Base-by-base conservation (phyloP, 2,888 invertebrate species). In the Palloptera scutellata region DNA sequence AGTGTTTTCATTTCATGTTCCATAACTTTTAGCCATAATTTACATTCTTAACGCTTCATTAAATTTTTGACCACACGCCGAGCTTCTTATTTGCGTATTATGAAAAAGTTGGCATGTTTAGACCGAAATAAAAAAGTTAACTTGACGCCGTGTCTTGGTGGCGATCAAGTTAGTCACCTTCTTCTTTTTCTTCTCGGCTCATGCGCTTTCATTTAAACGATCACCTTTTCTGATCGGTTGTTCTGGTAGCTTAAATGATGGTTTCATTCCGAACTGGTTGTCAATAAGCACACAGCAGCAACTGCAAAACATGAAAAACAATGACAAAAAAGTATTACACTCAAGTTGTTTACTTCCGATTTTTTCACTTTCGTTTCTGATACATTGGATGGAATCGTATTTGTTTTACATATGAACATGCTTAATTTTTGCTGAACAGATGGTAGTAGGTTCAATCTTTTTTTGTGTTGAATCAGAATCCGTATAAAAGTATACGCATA, bases 11-110 rank as follows among this genome's bases (percentile, higher is more conserved):
- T 30, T 57, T 30, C 4, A 30, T 55, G 12, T 11, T 54, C 17
- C 19, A 17, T 15, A 15, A 17, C 17, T 19, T 19, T 52, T 52
- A 3, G 12, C 19, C 15, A 40, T 17, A 57, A 64, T 17, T 48
- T 41, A 40, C n/a, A 55, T 55, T 48, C 57, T 78, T 74, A 78
- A 79, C 81, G 78, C 82, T 82, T 81, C 77, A 80, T 79, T 82
- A 77, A 68, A 66, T 77, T 73, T 66, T 61, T 77, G 83, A 75
- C 81, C 81, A 81, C 82, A 81, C 83, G 82, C 81, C 30, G 30
- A 30, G 30, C 30, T 30, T 2, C 30, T 30, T 30, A 4, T 30
- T 30, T 30, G 2, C 2, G 6, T 30, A 6, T 6, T 30, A 6
- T 6, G 6, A 30, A 30, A 30, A 30, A 30, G 6, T 30, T 30